phyloP scores from a whole-genome alignment of 2,797 vertebrate genomes.

The Lycodopsis pacificus region DNA sequence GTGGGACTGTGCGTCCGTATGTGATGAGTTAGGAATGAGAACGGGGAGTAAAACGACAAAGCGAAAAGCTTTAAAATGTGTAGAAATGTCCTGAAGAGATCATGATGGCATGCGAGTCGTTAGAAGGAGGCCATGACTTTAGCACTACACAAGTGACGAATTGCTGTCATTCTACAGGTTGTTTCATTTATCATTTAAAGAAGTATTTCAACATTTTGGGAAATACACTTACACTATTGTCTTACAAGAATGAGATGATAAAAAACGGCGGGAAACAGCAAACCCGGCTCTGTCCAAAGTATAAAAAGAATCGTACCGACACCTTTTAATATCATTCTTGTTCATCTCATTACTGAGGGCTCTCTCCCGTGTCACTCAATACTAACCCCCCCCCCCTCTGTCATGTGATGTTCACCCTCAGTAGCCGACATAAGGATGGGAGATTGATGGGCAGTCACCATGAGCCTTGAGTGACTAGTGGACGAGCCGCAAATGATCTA shows the following conservation, averaged over 20 bases:
- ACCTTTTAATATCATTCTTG: background rate
- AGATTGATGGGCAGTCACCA: background rate
- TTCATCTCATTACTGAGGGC: background rate
- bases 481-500: constrained; percentile 57
- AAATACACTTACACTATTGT: background rate
- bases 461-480: constrained; percentile 49
- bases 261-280: background rate
- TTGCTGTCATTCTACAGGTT: background rate
- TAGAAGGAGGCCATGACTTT: background rate
- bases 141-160: too few species aligned
- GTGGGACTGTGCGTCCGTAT: too few species aligned
- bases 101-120: background rate
- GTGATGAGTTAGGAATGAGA: too few species aligned
- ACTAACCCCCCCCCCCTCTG: background rate
- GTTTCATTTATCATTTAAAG: background rate
- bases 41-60: background rate
- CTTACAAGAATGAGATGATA: background rate
- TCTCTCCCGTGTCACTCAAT: background rate
- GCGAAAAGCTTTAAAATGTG: background rate
- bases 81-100: background rate
- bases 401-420: background rate
- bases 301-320: background rate
- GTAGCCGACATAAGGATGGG: background rate
- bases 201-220: background rate
- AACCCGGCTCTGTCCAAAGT: background rate